Evolutionary conservation across 1,140 invertebrate species (phyloP).

Genomic region (Arion vulgaris): DNA sequence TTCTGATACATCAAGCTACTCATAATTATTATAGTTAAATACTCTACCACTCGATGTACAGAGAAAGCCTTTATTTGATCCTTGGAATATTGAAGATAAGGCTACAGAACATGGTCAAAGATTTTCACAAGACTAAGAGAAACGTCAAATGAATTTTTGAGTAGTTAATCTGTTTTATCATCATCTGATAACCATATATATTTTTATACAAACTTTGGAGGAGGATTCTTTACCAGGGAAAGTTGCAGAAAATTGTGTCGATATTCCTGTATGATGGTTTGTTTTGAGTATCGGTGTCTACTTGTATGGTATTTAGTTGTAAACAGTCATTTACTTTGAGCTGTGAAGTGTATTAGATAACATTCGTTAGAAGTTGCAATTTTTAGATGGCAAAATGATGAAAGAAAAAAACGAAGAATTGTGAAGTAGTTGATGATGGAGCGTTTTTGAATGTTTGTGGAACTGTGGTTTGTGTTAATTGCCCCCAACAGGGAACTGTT

Average conservation of each 20-base stretch:
- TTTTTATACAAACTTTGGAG: neutral
- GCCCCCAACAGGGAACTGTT: too few relatives aligned
- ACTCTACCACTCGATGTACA: neutral
- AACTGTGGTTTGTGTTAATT: too few relatives aligned
- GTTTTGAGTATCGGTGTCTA: neutral
- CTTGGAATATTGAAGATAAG: neutral
- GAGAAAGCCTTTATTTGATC: conserved; percentile 8
- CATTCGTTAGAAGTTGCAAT: too few relatives aligned
- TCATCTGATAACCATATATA: neutral
- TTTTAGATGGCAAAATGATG: too few relatives aligned
- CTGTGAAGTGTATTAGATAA: neutral
- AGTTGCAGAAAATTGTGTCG: neutral
- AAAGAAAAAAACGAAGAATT: too few relatives aligned
- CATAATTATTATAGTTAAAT: neutral
- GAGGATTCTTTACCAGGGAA: neutral
- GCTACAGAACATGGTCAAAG: neutral
- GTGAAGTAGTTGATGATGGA: too few relatives aligned
- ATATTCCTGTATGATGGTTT: neutral
- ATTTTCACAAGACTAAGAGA: conserved; percentile 8
- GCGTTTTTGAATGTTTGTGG: too few relatives aligned
- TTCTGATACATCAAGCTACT: neutral
- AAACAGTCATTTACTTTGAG: neutral
- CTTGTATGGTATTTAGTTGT: neutral
- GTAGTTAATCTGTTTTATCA: neutral
- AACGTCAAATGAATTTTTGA: neutral